Conservation (phyloP, 2,113 vertebrate species). For the Hyaena hyaena region DNA sequence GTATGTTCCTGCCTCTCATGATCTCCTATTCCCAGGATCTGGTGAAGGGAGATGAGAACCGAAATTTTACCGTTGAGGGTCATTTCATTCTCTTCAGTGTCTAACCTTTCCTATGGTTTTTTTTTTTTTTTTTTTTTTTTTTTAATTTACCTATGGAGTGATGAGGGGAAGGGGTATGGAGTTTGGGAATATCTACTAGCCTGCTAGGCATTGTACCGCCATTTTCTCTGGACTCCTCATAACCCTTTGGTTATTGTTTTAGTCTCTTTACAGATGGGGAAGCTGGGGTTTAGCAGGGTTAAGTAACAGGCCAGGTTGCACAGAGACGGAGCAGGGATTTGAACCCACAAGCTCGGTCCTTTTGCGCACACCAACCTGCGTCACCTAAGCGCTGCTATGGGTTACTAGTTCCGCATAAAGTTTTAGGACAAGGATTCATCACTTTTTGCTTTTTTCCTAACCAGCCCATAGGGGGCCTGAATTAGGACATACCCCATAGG, state of each 20-base stretch:
- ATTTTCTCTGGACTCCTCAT: constrained; percentile 36
- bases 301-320: constrained; percentile 43
- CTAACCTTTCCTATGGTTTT: background rate
- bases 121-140: background rate
- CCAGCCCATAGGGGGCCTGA: background rate
- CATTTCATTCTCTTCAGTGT: background rate
- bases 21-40: background rate
- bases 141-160: background rate
- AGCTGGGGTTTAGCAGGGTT: constrained; percentile 69
- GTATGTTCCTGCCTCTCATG: background rate
- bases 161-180: background rate
- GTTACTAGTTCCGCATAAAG: background rate
- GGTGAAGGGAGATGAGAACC: background rate
- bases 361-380: background rate
- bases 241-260: background rate
- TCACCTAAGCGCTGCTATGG: background rate
- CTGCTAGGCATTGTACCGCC: background rate
- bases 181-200: background rate
- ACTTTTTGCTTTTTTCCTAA: constrained; percentile 2
- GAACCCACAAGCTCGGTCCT: background rate
- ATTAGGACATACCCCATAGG: background rate
- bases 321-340: constrained; percentile 47
- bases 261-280: constrained; percentile 53
- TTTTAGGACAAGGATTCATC: background rate
- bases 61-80: background rate